Evolutionary conservation across 2,113 vertebrate genomes (phyloP).

Genomic region (Brachypteracias leptosomus): DNA sequence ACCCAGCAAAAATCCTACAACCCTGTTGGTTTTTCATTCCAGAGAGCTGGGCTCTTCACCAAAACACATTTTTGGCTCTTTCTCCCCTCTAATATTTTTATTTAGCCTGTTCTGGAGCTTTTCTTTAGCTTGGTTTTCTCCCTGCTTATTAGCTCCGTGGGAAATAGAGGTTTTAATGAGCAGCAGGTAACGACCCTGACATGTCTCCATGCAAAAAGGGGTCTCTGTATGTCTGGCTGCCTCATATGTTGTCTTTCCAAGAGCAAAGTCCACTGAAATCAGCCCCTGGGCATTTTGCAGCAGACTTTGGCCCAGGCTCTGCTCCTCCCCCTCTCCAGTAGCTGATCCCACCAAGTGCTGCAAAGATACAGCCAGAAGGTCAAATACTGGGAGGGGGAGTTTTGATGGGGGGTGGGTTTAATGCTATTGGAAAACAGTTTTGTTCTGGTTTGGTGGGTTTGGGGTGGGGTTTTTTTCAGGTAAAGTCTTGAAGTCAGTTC

Average conservation of each 20-base stretch:
- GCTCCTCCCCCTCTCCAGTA: background rate
- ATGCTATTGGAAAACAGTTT: conserved; percentile 23
- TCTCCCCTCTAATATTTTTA: background rate
- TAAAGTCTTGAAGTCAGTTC: background rate
- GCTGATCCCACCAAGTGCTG: background rate
- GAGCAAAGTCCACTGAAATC: conserved; percentile 31
- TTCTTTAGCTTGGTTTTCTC: background rate
- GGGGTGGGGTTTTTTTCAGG: background rate
- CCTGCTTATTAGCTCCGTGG: background rate
- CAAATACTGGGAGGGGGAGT: background rate
- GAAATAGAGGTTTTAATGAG: background rate
- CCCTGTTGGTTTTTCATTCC: background rate
- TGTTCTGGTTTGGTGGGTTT: background rate
- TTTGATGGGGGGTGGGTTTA: background rate
- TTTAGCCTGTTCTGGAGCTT: background rate
- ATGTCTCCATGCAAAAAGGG: background rate
- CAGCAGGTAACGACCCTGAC: background rate
- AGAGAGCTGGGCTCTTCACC: background rate
- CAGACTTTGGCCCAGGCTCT: background rate
- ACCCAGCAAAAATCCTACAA: background rate
- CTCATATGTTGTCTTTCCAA: background rate
- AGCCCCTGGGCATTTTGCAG: background rate
- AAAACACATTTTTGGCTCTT: background rate
- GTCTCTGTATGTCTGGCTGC: conserved; percentile 25
- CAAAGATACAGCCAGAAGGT: background rate